Evolutionary conservation across 2,888 invertebrate species (phyloP), one percentile per base, ranked within the genome.

Genomic region (Melinopterus prodromus): DNA sequence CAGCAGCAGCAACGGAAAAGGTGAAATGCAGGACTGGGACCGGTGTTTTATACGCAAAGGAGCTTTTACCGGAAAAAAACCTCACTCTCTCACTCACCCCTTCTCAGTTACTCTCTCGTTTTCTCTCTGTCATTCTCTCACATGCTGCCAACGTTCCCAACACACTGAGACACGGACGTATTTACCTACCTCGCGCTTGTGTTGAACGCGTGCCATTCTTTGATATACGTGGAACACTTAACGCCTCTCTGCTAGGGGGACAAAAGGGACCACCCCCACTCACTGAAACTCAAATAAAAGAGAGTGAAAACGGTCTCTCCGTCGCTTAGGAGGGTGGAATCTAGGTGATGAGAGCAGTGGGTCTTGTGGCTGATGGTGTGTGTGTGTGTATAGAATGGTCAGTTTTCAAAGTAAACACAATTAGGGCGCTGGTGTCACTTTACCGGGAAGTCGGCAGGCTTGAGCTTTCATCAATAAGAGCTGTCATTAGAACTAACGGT

Each of bases 41-140:
- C 71, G 78, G 69, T 77, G 74, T 80, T 80, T 78, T 74, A 80
- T 77, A 80, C 78, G 80, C 77, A 79, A 79, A 80, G 74, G 77
- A 75, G 77, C 79, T 79, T 74, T 80, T 77, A 77, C 72, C 69
- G 16, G 53, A 70, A 72, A 77, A 76, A 71, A 77, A 69, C 71
- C 77, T 74, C 71, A n/a, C 36, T 70, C 69, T 9, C 16, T 70
- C 36, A 16, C 6, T 75, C 36, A n/a, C n/a, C n/a, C n/a, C n/a
- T n/a, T n/a, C n/a, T n/a, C n/a, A n/a, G n/a, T n/a, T n/a, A n/a
- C 36, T 70, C 69, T 9, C 16, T 70, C 36, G n/a, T 4, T 75
- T 15, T 36, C 37, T 69, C 26, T 38, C 69, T 12, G 9, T 2
- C 53, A 38, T 53, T 37, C 35, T 70, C 71, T 14, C 77, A 72